Base-by-base conservation (phyloP, 2,888 invertebrate genomes). In the Biston betularia region DNA sequence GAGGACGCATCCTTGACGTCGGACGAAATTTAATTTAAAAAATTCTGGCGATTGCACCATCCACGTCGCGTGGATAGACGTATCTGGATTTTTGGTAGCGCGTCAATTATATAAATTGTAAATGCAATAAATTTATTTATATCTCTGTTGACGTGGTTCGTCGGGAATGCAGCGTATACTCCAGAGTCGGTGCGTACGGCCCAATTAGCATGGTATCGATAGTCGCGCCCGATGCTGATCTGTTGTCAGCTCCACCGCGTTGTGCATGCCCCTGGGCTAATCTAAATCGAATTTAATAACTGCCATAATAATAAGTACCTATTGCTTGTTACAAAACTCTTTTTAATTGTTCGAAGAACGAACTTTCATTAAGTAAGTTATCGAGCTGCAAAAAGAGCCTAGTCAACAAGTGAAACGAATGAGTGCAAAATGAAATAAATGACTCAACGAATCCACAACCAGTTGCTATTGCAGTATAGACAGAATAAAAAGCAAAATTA, bases 181-280 rank as follows among this genome's bases (percentile, higher is more conserved):
- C 82, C 33, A 80, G 86, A 40, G 40, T 67, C 80, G 82, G 79
- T 79, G 78, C 85, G 79, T 11, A 11, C 48, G 33, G 80, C 83
- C 93, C 94, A 94, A 94, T 94, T 93, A 94, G 94, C 90, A 91
- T 90, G 93, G 90, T 87, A 90, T 92, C 92, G 93, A 93, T 91
- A 90, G 92, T 88, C 88, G 83, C 86, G 84, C 82, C 80, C 86
- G 92, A 90, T 89, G 87, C 84, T 87, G 89, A 91, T 91, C 91
- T 87, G 78, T 84, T 87, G 91, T 90, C 91, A 87, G 79, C 87
- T 81, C 80, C 82, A 78, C 82, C 79, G 87, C 89, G 87, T 85
- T 89, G 90, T 90, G 86, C 89, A 86, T 86, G 80, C 83, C 78
- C 77, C 78, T 78, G 76, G 48, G 33, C 33, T 91, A 91, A 92